Evolutionary conservation across 2,797 vertebrate species (phyloP), one percentile per base, ranked within the genome.

Genomic region (Spea hammondii): DNA sequence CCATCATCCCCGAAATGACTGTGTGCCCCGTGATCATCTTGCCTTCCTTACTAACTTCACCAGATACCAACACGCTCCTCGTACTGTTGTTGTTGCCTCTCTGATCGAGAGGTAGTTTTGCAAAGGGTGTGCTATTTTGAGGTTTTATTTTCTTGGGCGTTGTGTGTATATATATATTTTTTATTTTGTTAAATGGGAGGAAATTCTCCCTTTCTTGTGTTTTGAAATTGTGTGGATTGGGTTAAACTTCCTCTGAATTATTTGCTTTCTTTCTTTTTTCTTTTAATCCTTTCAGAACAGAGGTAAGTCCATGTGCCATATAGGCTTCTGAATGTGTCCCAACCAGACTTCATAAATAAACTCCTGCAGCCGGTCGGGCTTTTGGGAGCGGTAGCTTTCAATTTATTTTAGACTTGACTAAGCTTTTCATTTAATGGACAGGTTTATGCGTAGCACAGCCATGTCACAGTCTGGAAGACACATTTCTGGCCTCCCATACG

Each of bases 1-100:
- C 88, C 86, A 70, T 86, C 89, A 14, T 87, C 87, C 66, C 88
- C 90, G 54, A 91, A 90, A 66, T 91, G 85, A 72, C 69, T 72
- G 46, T 81, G 64, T 62, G 32, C 32, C 62, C 11, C 54, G 73
- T 60, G 67, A 57, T 80, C 14, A 65, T 72, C 47, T 72, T 7
- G 50, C 64, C 70, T 77, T 67, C 70, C 60, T 62, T 67, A 70
- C 46, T 57, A 54, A 74, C 72, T 64, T n/a, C 48, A 64, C 44
- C 32, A 65, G 55, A 50, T 60, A 44, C 50, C 68, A 72, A 44
- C 44, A 47, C 10, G 49, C 50, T 45, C 47, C 70, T 80, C 51
- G 17, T 80, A 64, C 60, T 11, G 49, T 80, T 44, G 53, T 66
- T 76, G 59, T 70, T 10, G 48, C 64, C 64, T 77, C 62, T 74